Evolutionary conservation across 1,140 invertebrate genomes (phyloP).

Genomic region (Drosophila grimshawi): DNA sequence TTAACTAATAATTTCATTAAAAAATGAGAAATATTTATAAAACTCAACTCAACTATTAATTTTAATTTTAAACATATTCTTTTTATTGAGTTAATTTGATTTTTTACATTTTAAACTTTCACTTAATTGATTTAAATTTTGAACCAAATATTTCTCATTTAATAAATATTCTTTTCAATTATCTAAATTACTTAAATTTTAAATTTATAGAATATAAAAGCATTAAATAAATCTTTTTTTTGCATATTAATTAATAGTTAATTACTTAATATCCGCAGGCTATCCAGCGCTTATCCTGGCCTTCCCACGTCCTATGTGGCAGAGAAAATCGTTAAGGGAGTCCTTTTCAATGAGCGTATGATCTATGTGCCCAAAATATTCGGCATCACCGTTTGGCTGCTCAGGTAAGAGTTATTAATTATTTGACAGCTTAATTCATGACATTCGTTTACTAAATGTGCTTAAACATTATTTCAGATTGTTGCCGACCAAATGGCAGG

Average conservation of each 20-base stretch:
- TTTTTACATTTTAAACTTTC: no score
- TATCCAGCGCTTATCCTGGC: constrained; percentile 77
- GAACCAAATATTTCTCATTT: neutral
- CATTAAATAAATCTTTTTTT: no score
- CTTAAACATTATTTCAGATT: constrained; percentile 44
- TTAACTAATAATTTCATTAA: no score
- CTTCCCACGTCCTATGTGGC: constrained; percentile 77
- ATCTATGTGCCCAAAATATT: constrained; percentile 83
- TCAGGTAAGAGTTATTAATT: constrained; percentile 56
- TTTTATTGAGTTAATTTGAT: no score
- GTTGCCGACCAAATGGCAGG: constrained; percentile 81
- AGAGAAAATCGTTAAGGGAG: constrained; percentile 75
- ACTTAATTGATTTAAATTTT: no score
- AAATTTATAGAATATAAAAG: no score
- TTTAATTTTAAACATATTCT: no score
- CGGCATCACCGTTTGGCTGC: constrained; percentile 78
- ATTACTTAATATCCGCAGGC: constrained; percentile 40
- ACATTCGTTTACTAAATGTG: neutral
- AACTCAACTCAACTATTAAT: no score
- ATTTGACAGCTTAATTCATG: constrained; percentile 15
- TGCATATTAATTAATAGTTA: neutral
- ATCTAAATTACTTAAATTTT: no score
- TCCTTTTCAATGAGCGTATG: constrained; percentile 76
- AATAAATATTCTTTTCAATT: constrained; percentile 12
- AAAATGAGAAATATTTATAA: no score